Conservation (phyloP, 2,113 vertebrate species). For the Cryptomyrus ogoouensis region DNA sequence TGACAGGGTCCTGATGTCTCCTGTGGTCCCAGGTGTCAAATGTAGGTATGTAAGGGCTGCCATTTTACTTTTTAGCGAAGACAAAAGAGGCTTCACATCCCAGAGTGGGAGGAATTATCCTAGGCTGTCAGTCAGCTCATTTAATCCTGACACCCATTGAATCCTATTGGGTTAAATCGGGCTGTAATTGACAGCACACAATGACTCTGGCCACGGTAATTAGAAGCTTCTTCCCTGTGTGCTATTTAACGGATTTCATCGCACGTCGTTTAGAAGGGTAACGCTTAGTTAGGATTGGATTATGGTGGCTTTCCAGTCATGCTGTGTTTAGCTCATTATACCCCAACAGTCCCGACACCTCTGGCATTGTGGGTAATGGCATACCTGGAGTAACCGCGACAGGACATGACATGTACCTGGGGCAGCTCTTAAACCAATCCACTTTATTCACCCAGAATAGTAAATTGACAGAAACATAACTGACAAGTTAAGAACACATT, state of each 20-base stretch:
- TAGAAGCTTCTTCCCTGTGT: not conserved
- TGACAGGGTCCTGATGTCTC: not conserved
- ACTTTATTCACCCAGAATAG: not conserved
- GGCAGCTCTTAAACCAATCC: not conserved
- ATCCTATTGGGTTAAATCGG: slow-evolving; percentile 3
- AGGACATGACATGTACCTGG: not conserved
- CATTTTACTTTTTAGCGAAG: not conserved
- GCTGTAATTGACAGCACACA: not conserved
- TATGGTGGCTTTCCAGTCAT: not conserved
- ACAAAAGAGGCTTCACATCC: not conserved
- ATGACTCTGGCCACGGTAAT: not conserved
- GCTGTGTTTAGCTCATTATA: not conserved
- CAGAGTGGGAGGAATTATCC: slow-evolving; percentile 6
- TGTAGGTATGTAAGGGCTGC: not conserved
- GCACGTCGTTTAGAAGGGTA: not conserved
- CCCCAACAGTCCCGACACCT: not conserved
- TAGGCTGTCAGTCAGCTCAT: not conserved
- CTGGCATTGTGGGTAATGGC: not conserved
- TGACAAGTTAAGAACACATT: not conserved
- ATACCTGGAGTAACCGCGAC: not conserved
- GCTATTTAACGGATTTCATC: slow-evolving; percentile 7
- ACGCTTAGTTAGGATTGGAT: not conserved
- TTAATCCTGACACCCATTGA: slow-evolving; percentile 7
- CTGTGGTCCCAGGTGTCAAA: not conserved
- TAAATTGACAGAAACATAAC: not conserved